Evolutionary conservation across 2,797 vertebrate genomes (phyloP).

Genomic region (Catostomus latipinnis): DNA sequence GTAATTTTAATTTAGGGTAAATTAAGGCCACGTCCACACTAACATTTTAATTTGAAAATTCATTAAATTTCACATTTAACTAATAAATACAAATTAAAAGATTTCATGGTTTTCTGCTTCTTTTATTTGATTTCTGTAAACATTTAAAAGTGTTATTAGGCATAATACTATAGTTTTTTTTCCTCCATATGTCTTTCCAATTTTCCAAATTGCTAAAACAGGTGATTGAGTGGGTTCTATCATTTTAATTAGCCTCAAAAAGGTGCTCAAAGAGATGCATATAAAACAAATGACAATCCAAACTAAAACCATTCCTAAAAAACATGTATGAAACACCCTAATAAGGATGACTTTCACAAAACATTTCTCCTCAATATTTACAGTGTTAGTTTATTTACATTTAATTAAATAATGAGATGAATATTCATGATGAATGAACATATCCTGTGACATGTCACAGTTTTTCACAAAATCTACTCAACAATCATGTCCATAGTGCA

Average conservation of each 20-base stretch:
- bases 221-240: neutral
- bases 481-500: conserved; percentile 17
- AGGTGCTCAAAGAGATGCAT: conserved; percentile 25
- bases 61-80: too few relatives aligned
- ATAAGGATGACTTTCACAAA: neutral
- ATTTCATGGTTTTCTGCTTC: neutral
- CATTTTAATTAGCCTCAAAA: neutral
- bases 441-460: neutral
- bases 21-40: too few relatives aligned
- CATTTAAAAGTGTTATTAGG: neutral
- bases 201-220: conserved; percentile 6
- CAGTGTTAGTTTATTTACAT: conserved; percentile 2
- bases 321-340: neutral
- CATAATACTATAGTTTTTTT: neutral
- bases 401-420: conserved; percentile 2
- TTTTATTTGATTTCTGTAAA: neutral
- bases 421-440: conserved; percentile 23
- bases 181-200: too few relatives aligned
- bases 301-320: conserved; percentile 23
- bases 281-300: neutral
- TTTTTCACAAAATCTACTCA: neutral
- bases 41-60: too few relatives aligned
- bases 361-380: conserved; percentile 8
- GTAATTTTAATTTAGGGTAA: too few relatives aligned
- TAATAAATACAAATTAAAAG: neutral